These are phyloP conservation scores for Zophobas atratus DNA, from an alignment of 1,140 invertebrate species.

Conservation along the genomic window DNA sequence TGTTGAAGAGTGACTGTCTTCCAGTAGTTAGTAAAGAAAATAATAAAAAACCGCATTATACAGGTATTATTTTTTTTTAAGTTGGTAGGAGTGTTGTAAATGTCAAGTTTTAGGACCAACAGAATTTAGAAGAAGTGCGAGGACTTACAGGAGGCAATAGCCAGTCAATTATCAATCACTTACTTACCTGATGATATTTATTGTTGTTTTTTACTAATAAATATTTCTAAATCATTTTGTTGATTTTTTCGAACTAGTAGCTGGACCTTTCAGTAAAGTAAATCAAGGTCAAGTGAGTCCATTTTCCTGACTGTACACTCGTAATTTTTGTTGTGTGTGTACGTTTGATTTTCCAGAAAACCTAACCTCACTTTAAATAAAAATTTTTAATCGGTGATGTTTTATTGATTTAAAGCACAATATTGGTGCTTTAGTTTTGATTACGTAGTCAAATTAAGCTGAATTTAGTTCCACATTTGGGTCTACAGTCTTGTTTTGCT, in stretches of 20 bases:
- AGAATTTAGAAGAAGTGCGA: conserved; percentile 57
- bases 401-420: too few species aligned
- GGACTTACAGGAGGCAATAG: conserved; percentile 35
- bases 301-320: too few species aligned
- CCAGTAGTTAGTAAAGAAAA: conserved; percentile 68
- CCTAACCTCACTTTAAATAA: too few species aligned
- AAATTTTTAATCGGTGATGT: too few species aligned
- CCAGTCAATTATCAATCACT: conserved; percentile 1
- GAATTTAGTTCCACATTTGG: too few species aligned
- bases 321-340: too few species aligned
- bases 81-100: conserved; percentile 2
- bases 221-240: conserved; percentile 8
- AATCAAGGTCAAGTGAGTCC: background rate
- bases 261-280: background rate
- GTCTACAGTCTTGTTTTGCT: too few species aligned
- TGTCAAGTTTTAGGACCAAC: conserved; percentile 53
- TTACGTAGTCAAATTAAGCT: too few species aligned
- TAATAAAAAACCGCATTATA: conserved; percentile 45
- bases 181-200: conserved; percentile 13
- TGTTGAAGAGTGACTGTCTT: conserved; percentile 84
- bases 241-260: background rate
- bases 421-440: too few species aligned
- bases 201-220: conserved; percentile 39
- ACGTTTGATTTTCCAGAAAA: too few species aligned
- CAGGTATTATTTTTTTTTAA: conserved; percentile 40